A percentile compares a stretch with the other conserved stretches of the same genome.
Conservation (phyloP, 2,797 vertebrate species). For the Myotis vivesi region DNA sequence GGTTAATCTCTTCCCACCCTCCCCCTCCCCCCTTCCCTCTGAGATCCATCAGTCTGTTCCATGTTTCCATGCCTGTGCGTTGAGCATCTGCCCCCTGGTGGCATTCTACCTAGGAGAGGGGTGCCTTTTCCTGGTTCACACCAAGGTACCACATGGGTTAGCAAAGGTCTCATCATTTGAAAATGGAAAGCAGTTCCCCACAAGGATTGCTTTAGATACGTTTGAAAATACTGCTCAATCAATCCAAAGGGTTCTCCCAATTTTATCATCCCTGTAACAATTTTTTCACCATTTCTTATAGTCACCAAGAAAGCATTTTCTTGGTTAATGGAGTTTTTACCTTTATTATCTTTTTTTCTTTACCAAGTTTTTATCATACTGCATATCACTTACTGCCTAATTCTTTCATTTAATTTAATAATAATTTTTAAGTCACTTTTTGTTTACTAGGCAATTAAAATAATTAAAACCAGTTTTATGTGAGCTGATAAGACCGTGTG, state of each 20-base stretch:
- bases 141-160: too few species aligned
- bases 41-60: too few species aligned
- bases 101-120: too few species aligned
- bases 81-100: too few species aligned
- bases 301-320: not conserved
- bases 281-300: not conserved
- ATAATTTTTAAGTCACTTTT: not conserved
- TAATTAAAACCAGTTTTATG: not conserved
- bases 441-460: not conserved
- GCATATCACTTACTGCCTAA: not conserved
- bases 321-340: not conserved
- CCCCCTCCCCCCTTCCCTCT: too few species aligned
- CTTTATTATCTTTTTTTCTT: not conserved
- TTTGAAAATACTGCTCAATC: not conserved
- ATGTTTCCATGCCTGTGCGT: too few species aligned
- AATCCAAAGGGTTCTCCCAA: not conserved
- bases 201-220: too few species aligned
- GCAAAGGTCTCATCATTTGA: too few species aligned
- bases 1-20: too few species aligned
- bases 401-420: not conserved
- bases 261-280: not conserved
- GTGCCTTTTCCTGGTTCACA: too few species aligned
- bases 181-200: too few species aligned
- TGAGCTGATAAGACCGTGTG: not conserved
- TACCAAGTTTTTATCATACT: not conserved